Evolutionary conservation across 2,888 invertebrate species (phyloP).

Genomic region (Sarcophaga rosellei): DNA sequence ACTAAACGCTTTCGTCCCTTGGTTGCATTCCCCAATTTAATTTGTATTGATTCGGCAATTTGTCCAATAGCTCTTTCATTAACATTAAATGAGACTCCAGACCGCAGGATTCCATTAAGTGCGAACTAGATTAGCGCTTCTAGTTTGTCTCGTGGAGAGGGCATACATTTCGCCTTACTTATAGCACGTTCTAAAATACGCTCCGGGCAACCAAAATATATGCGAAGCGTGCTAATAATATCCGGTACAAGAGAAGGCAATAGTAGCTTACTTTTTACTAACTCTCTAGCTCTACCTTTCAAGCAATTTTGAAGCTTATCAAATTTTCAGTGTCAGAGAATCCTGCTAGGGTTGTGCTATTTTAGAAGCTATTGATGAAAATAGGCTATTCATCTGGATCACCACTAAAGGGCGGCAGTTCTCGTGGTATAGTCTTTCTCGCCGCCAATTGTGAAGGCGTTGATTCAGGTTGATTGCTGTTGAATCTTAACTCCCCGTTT

Average conservation of each 20-base stretch:
- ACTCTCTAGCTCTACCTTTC: too few species aligned
- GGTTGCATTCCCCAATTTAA: too few species aligned
- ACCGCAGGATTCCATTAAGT: conserved; percentile 24
- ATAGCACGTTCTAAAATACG: conserved; percentile 35
- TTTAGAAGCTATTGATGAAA: background rate
- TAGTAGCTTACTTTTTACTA: too few species aligned
- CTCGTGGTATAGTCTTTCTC: background rate
- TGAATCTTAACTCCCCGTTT: background rate
- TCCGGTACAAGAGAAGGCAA: too few species aligned
- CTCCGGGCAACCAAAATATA: too few species aligned
- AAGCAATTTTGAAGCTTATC: background rate
- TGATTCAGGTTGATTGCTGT: conserved; percentile 7
- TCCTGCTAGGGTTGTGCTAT: background rate
- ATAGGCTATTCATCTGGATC: background rate
- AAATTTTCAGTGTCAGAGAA: background rate
- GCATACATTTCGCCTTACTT: conserved; percentile 26
- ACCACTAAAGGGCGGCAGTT: background rate
- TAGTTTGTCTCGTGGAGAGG: conserved; percentile 19
- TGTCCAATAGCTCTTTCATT: conserved; percentile 41
- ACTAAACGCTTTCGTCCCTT: background rate
- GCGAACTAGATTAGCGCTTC: conserved; percentile 3
- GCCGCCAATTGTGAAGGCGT: conserved; percentile 4
- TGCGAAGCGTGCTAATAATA: too few species aligned
- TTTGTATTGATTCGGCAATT: conserved; percentile 3
- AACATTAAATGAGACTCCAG: conserved; percentile 32